Percentiles rank a stretch among this genome's conserved stretches.
Evolutionary conservation across 2,888 invertebrate species (phyloP).

Genomic region (Drosophila lutescens): DNA sequence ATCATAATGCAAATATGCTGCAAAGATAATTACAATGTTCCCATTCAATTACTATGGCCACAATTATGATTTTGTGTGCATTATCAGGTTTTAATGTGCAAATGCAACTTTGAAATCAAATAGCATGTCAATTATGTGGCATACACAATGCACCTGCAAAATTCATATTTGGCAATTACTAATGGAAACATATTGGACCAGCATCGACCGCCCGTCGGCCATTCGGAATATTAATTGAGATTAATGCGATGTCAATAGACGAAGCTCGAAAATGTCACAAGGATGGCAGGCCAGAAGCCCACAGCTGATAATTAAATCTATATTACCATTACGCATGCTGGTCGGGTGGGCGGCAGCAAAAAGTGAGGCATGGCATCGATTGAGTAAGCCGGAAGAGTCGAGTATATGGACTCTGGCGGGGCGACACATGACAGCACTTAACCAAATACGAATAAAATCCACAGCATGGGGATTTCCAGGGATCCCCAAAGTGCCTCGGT

Average conservation of each 20-base stretch:
- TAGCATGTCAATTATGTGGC: conserved; percentile 2
- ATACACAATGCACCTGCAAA: not conserved
- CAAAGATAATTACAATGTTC: conserved; percentile 2
- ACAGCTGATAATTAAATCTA: conserved; percentile 55
- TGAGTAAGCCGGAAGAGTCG: conserved; percentile 41
- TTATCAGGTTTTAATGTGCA: not conserved
- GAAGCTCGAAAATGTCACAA: conserved; percentile 14
- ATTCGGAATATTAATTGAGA: conserved; percentile 55
- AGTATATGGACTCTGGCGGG: conserved; percentile 14
- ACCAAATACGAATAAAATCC: conserved; percentile 42
- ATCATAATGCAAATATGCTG: not conserved
- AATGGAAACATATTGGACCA: conserved; percentile 20
- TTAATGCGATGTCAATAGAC: conserved; percentile 43
- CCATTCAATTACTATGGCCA: not conserved
- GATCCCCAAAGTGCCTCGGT: conserved; percentile 45
- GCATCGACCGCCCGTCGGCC: conserved; percentile 4
- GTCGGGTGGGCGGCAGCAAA: conserved; percentile 11
- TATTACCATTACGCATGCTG: conserved; percentile 50
- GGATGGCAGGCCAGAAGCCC: conserved; percentile 10
- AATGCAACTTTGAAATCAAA: conserved; percentile 4
- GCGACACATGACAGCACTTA: conserved; percentile 67
- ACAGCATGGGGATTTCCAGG: conserved; percentile 14
- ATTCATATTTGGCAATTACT: conserved; percentile 8
- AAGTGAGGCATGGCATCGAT: conserved; percentile 56
- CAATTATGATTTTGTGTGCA: not conserved